Evolutionary conservation across 2,888 invertebrate species (phyloP).

Genomic region (Steromphala cineraria): DNA sequence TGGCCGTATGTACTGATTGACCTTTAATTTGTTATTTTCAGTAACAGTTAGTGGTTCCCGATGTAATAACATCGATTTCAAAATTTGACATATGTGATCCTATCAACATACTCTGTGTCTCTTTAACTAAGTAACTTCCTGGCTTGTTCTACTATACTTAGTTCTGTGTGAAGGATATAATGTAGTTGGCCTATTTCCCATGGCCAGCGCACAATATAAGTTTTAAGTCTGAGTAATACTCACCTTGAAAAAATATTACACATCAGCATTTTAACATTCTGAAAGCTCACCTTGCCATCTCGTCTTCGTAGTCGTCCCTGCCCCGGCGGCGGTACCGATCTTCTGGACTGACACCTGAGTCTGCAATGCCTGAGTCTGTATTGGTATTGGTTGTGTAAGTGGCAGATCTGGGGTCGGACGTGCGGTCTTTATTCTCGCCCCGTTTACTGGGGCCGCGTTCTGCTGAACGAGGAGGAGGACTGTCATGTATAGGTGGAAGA

Average conservation of each 20-base stretch:
- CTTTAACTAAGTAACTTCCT: too few species aligned
- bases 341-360: constrained; percentile 56
- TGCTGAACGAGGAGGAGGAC: constrained; percentile 52
- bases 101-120: too few species aligned
- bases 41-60: too few species aligned
- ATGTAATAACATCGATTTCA: too few species aligned
- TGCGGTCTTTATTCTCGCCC: constrained; percentile 22
- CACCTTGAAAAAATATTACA: neutral
- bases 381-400: constrained; percentile 54
- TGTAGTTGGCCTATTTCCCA: too few species aligned
- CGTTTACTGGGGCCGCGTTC: constrained; percentile 4
- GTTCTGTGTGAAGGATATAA: too few species aligned
- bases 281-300: constrained; percentile 50
- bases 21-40: too few species aligned
- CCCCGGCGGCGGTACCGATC: constrained; percentile 41
- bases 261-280: neutral
- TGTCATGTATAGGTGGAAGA: constrained; percentile 47
- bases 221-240: neutral
- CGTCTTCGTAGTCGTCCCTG: constrained; percentile 46
- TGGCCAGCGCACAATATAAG: too few species aligned
- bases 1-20: too few species aligned
- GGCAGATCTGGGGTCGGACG: constrained; percentile 32
- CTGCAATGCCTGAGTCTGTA: constrained; percentile 65
- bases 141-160: too few species aligned
- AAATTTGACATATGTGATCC: too few species aligned